These are phyloP conservation scores for Ceratoteleas bidentatus DNA, from an alignment of 1,140 invertebrate species.

Conservation along the genomic window DNA sequence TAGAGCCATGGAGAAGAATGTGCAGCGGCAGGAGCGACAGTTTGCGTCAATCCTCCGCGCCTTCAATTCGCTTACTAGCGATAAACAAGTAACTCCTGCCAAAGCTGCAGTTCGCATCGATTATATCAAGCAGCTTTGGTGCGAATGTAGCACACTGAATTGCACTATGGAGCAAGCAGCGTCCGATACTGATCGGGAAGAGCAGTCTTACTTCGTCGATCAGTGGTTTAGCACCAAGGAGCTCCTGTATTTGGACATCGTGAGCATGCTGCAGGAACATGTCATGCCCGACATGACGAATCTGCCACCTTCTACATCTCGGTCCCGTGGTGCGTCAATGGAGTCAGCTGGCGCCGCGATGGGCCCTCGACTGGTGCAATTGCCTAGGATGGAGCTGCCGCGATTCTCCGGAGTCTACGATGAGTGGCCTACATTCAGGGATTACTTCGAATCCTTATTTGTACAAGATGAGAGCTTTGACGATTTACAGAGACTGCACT, in stretches of 20 bases:
- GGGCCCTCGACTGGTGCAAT: neutral
- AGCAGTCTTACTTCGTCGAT: neutral
- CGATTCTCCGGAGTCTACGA: neutral
- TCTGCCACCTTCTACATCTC: neutral
- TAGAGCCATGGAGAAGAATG: no score
- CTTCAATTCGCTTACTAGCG: neutral
- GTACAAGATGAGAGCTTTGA: neutral
- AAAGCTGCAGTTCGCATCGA: neutral
- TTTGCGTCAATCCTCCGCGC: neutral
- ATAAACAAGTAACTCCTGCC: neutral
- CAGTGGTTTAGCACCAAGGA: neutral
- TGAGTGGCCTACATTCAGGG: neutral
- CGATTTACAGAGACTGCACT: neutral
- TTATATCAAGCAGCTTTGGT: neutral
- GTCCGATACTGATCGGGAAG: neutral
- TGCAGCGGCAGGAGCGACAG: neutral
- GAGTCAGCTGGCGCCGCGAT: no score
- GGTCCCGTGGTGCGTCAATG: neutral
- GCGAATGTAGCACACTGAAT: neutral
- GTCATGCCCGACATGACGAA: no score
- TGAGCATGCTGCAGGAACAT: neutral
- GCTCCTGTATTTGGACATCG: neutral
- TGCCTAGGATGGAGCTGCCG: neutral
- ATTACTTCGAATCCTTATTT: no score
- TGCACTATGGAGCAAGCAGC: neutral